A percentile compares a stretch with the other conserved stretches of the same genome.
Conservation (phyloP, 2,113 vertebrate species). For the Melanerpes aurifrons region DNA sequence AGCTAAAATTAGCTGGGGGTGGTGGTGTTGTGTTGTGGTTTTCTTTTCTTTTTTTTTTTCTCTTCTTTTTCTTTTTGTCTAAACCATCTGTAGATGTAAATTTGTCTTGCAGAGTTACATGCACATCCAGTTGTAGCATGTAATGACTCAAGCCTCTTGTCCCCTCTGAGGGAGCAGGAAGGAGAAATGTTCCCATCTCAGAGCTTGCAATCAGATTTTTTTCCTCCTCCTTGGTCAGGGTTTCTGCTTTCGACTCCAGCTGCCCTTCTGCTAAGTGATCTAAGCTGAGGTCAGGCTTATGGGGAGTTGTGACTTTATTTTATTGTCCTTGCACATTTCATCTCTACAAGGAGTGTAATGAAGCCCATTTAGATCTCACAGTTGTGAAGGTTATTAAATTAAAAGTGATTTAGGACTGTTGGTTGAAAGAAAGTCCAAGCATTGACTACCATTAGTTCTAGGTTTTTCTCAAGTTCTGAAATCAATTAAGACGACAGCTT, state of each 20-base stretch:
- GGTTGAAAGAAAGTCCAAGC: not conserved
- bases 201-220: not conserved
- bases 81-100: conserved; percentile 50
- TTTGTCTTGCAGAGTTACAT: not conserved
- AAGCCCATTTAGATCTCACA: not conserved
- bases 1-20: conserved; percentile 42
- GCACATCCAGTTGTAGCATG: not conserved
- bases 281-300: not conserved
- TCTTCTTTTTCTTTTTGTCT: not conserved
- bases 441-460: not conserved
- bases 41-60: too few relatives aligned
- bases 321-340: not conserved
- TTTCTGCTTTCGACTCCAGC: not conserved
- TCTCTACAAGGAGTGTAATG: not conserved
- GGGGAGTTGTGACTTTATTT: not conserved
- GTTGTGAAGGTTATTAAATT: not conserved
- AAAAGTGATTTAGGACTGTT: not conserved
- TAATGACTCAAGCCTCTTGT: not conserved
- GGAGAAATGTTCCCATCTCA: not conserved
- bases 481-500: not conserved
- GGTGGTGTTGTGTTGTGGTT: too few relatives aligned
- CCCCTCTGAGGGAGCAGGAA: not conserved
- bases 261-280: not conserved
- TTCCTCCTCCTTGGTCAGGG: not conserved
- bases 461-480: not conserved